Percentiles rank a stretch among this genome's conserved stretches.
Evolutionary conservation across 2,888 invertebrate species (phyloP).

Genomic region (Rhingia campestris): DNA sequence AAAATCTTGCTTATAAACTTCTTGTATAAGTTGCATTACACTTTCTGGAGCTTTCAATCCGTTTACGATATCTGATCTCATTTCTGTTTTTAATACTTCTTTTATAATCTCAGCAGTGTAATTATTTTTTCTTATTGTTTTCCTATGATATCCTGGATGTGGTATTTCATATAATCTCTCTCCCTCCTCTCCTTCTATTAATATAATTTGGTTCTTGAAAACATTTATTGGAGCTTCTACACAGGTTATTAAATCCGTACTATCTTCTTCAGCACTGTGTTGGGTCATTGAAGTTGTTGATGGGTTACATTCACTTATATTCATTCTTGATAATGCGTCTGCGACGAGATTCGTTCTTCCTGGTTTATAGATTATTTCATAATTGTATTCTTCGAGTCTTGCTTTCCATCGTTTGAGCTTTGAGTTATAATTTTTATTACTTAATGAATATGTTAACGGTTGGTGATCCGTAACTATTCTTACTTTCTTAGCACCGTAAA

Average conservation of each 20-base stretch:
- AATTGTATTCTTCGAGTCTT: too few relatives aligned
- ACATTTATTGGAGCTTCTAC: slow-evolving; percentile 27
- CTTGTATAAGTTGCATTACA: too few relatives aligned
- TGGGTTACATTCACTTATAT: slow-evolving; percentile 6
- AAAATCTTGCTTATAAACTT: slow-evolving; percentile 12
- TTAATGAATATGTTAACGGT: too few relatives aligned
- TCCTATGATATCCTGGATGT: slow-evolving; percentile 11
- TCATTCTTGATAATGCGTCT: background rate
- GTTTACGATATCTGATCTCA: too few relatives aligned
- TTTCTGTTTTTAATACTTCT: too few relatives aligned
- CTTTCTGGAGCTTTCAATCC: too few relatives aligned
- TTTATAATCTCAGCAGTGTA: slow-evolving; percentile 2
- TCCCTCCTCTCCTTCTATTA: slow-evolving; percentile 12
- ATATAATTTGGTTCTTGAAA: slow-evolving; percentile 19
- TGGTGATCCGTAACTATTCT: background rate
- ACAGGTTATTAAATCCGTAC: slow-evolving; percentile 1
- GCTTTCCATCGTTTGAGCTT: too few relatives aligned
- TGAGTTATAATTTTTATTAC: too few relatives aligned
- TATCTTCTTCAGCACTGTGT: slow-evolving; percentile 5
- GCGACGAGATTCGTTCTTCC: slow-evolving; percentile 7
- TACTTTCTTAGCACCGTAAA: slow-evolving; percentile 3
- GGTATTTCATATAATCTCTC: slow-evolving; percentile 19
- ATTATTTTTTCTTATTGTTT: background rate
- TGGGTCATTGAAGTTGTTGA: background rate
- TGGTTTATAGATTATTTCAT: too few relatives aligned